Evolutionary conservation across 2,888 invertebrate species (phyloP), one percentile per base, ranked within the genome.

Genomic region (Synanthedon myopaeformis): DNA sequence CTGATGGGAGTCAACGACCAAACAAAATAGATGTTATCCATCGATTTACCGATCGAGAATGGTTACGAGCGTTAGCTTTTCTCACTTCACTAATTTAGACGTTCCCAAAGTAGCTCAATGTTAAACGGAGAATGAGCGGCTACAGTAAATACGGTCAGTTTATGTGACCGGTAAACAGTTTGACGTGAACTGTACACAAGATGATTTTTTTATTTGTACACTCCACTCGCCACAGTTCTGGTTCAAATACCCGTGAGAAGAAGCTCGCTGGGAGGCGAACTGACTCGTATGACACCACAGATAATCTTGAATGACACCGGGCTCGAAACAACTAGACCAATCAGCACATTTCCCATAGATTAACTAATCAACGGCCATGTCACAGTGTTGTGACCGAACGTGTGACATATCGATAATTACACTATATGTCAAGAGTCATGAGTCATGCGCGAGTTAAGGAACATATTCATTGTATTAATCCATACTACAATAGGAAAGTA

Each of bases 61-160:
- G 76, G 78, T 81, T 79, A 82, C 77, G 76, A 78, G 78, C 80
- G 79, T 80, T 77, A 82, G 79, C 82, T 82, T 84, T 85, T 85
- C 84, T 85, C 85, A 84, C 85, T 80, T 79, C 63, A 82, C 84
- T 84, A 86, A 86, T 86, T 84, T 84, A 83, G 83, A 82, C 76
- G 81, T 85, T 80, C 76, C 80, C 76, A 82, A 84, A 85, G 83
- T 85, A 85, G 86, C 82, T 69, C 76, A 66, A 68, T 71, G 82
- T 82, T 85, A 82, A 85, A 79, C 77, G 78, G 81, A 73, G 74
- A 76, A 82, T 84, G 80, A 84, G 76, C 77, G 80, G 77, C 72
- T 73, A 76, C 74, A 68, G 85, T 82, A 82, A 86, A 85, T 76
- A 85, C 76, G 77, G 72, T 67, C 77, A 76, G 79, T 80, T 82